Evolutionary conservation across 2,888 invertebrate genomes (phyloP), one percentile per base, ranked within the genome.

Genomic region (Campoplex capitator): DNA sequence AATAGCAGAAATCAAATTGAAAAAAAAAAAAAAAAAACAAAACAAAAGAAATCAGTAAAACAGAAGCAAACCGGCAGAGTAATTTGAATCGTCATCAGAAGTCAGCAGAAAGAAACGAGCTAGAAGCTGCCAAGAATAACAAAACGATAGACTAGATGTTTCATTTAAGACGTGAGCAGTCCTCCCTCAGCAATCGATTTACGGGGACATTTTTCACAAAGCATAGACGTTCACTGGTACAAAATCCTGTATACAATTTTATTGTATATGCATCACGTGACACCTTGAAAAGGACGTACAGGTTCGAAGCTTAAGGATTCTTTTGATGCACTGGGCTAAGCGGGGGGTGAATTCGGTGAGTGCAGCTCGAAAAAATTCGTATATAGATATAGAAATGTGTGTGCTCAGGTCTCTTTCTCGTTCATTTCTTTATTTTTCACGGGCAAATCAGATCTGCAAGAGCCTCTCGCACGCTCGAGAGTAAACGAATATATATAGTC

Each of bases 361-460:
- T 84, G 84, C 74, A 48, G 83, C 78, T 56, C 79, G 65, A 62
- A 73, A 75, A 82, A 67, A 68, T 74, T 38, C 56, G 42, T 83
- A 62, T 32, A 42, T 51, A 73, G 38, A 35, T n/a, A 58, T 28
- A 54, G 35, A 38, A 18, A 58, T 28, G 32, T 48, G 70, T 83
- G 76, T 65, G 56, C 67, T 38, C 68, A 35, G 62, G 58, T 76
- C 85, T 73, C 76, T 80, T 74, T 85, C 83, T 84, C 84, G 84
- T 77, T 86, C 86, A 78, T 85, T 88, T 87, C 85, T 88, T 89
- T 86, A 88, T 90, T 83, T 89, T 88, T 81, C 90, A 89, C 89
- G 87, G 88, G 89, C 90, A 93, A 93, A 93, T 93, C 93, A 92
- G 92, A 92, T 92, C 91, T 90, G 77, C 88, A 88, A 88, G 89